Percentiles rank a stretch among this genome's conserved stretches.
Evolutionary conservation across 2,797 vertebrate species (phyloP).

Genomic region (Micromesistius poutassou): DNA sequence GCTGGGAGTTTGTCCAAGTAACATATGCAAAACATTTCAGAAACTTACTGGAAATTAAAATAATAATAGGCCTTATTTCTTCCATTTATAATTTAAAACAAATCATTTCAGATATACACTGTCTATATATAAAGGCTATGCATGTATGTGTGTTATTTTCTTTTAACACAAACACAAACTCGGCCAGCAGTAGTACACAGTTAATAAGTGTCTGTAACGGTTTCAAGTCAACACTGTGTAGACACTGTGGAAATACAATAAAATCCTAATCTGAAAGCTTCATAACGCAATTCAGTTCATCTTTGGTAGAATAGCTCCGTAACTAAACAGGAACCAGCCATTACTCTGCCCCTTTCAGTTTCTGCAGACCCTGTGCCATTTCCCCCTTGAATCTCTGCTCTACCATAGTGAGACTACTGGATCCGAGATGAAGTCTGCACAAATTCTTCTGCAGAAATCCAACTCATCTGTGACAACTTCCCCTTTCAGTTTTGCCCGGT

Average conservation of each 20-base stretch:
- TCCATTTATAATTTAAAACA: no score
- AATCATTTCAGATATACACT: no score
- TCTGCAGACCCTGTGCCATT: background rate
- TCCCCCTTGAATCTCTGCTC: background rate
- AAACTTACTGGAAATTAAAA: no score
- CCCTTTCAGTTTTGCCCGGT: constrained; percentile 86
- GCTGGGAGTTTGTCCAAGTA: no score
- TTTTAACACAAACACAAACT: background rate
- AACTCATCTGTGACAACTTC: constrained; percentile 1
- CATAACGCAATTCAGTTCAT: background rate
- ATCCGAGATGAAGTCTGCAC: background rate
- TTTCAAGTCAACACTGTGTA: background rate
- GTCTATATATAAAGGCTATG: no score
- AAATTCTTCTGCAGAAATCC: background rate
- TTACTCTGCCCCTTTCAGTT: background rate
- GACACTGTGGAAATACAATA: background rate
- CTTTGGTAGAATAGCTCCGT: no score
- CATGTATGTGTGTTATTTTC: background rate
- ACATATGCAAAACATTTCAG: no score
- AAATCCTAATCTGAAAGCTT: background rate
- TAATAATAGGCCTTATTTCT: no score
- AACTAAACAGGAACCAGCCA: no score
- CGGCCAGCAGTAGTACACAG: background rate
- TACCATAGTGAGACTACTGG: background rate
- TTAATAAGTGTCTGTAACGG: background rate